These are phyloP conservation scores for Caenorhabditis angaria DNA, from an alignment of 2,888 invertebrate genomes.

Conservation along the genomic window DNA sequence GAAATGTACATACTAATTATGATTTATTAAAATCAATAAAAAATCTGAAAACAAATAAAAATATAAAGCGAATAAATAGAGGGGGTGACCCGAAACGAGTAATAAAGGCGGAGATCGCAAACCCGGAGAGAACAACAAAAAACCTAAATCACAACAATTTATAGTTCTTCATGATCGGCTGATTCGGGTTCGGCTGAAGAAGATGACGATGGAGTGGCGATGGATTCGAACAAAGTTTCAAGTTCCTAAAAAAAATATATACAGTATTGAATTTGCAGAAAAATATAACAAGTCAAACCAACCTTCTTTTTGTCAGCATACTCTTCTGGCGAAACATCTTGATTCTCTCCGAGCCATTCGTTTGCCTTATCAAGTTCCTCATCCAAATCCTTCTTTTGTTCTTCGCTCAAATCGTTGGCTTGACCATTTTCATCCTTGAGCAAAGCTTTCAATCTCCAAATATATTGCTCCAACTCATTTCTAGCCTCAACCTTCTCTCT, in stretches of 20 bases:
- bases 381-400: constrained; percentile 92
- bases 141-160: constrained; percentile 6
- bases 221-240: constrained; percentile 93
- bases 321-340: constrained; percentile 74
- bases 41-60: constrained; percentile 2
- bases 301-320: constrained; percentile 79
- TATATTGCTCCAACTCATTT: constrained; percentile 95
- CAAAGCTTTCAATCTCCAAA: constrained; percentile 92
- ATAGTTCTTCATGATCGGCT: constrained; percentile 41
- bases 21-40: not conserved
- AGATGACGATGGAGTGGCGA: constrained; percentile 86
- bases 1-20: too few species aligned
- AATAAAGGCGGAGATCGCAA: not conserved
- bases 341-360: constrained; percentile 95
- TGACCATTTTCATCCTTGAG: constrained; percentile 94
- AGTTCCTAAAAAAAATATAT: constrained; percentile 78
- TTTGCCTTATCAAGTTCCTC: constrained; percentile 91
- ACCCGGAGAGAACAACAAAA: not conserved
- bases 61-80: not conserved
- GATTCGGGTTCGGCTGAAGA: constrained; percentile 2
- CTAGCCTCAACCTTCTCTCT: constrained; percentile 80
- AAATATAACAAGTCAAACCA: not conserved
- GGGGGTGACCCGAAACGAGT: not conserved
- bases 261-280: not conserved
- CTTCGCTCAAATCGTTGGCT: constrained; percentile 83